Conservation (phyloP, 2,797 vertebrate species). For the Rhyacichthys aspro region DNA sequence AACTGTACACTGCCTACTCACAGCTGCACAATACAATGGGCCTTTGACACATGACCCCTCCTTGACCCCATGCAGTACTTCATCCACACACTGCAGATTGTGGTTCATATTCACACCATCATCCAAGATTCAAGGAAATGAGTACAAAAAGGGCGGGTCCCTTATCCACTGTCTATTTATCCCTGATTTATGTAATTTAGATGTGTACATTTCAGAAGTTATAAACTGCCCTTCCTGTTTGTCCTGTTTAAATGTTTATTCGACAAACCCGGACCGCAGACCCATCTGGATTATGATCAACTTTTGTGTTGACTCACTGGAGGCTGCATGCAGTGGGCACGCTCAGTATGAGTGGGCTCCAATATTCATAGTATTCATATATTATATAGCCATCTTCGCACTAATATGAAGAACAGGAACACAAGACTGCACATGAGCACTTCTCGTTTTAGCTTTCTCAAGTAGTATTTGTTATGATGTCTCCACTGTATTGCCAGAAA, state of each 20-base stretch:
- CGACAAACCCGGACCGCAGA: slow-evolving; percentile 42
- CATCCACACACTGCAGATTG: slow-evolving; percentile 36
- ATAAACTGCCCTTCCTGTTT: slow-evolving; percentile 38
- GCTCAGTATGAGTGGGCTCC: slow-evolving; percentile 54
- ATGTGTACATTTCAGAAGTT: slow-evolving; percentile 29
- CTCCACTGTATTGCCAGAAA: slow-evolving; percentile 42
- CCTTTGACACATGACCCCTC: slow-evolving; percentile 56
- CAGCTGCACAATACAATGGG: slow-evolving; percentile 74
- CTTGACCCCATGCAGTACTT: slow-evolving; percentile 29
- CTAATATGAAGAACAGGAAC: slow-evolving; percentile 61
- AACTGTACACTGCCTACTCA: slow-evolving; percentile 22
- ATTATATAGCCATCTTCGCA: slow-evolving; percentile 54
- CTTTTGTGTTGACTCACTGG: slow-evolving; percentile 37
- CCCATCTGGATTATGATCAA: slow-evolving; percentile 37
- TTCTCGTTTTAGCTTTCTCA: slow-evolving; percentile 55
- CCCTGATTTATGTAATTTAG: slow-evolving; percentile 70
- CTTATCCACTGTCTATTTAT: slow-evolving; percentile 60
- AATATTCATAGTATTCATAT: slow-evolving; percentile 61
- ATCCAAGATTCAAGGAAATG: slow-evolving; percentile 40
- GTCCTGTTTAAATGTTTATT: slow-evolving; percentile 58
- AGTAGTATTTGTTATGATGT: slow-evolving; percentile 59
- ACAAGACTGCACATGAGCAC: slow-evolving; percentile 44
- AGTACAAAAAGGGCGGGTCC: slow-evolving; percentile 33
- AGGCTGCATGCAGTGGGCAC: slow-evolving; percentile 45
- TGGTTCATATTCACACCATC: slow-evolving; percentile 31